phyloP scores from a whole-genome alignment of 2,888 invertebrate genomes.

The Drosophila pseudotalamancana region DNA sequence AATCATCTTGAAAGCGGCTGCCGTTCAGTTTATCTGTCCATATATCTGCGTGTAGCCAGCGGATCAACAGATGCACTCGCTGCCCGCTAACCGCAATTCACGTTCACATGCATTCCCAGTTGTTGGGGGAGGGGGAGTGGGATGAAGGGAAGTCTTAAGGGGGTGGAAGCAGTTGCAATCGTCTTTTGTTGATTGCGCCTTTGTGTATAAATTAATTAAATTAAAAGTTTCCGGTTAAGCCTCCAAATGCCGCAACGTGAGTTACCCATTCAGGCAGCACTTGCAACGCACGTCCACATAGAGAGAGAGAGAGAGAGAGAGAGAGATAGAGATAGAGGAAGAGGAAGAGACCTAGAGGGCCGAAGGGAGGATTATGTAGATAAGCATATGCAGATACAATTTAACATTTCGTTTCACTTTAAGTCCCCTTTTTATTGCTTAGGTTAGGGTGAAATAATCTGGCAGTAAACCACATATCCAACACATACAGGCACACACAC shows the following conservation, averaged over 20 bases:
- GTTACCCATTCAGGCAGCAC: constrained; percentile 34
- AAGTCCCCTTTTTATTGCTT: constrained; percentile 2
- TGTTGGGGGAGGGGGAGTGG: not conserved
- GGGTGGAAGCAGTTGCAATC: constrained; percentile 28
- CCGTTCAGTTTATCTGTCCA: constrained; percentile 29
- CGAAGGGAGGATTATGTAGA: constrained; percentile 1
- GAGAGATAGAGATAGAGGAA: not conserved
- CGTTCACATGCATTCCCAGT: constrained; percentile 31
- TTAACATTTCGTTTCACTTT: not conserved
- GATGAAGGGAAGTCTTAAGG: not conserved
- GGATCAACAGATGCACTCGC: constrained; percentile 57
- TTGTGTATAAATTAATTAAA: constrained; percentile 84
- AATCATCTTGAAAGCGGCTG: constrained; percentile 35
- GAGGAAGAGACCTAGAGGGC: not conserved
- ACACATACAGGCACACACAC: not conserved
- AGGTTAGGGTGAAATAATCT: not conserved
- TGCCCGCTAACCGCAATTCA: constrained; percentile 53
- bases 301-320: not conserved
- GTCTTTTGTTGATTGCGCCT: constrained; percentile 78
- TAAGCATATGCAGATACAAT: constrained; percentile 13
- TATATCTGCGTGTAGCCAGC: constrained; percentile 29
- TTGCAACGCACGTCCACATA: not conserved
- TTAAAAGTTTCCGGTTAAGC: constrained; percentile 84
- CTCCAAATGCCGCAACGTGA: constrained; percentile 61
- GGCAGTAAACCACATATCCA: not conserved